Conservation (phyloP, 2,113 vertebrate species). For the Sebastes schlegelii region DNA sequence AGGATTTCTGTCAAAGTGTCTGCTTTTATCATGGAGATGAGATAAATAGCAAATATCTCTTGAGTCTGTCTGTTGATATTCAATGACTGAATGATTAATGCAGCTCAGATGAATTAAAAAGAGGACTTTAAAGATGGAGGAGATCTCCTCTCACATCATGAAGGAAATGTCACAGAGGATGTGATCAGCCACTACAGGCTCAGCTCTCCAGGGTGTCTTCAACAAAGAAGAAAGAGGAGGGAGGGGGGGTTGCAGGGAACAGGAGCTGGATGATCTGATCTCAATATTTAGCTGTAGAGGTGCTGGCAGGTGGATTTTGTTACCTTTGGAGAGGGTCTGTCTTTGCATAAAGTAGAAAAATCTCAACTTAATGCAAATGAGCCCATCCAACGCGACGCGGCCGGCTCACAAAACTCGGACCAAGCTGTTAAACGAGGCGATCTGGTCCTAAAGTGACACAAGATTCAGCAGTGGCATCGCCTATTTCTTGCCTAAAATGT, state of each 20-base stretch:
- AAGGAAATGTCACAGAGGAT: background rate
- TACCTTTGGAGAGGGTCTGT: background rate
- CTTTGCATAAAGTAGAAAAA: no score
- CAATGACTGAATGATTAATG: slow-evolving; percentile 17
- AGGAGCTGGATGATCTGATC: background rate
- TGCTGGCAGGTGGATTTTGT: background rate
- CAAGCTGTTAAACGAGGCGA: no score
- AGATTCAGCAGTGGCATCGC: no score
- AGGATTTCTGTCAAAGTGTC: background rate
- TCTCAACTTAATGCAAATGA: no score
- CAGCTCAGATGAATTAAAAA: background rate
- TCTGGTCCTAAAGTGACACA: no score
- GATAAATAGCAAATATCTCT: slow-evolving; percentile 9
- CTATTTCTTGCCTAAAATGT: no score
- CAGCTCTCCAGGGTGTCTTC: background rate
- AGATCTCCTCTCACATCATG: background rate
- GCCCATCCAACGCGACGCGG: no score
- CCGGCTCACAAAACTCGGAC: no score
- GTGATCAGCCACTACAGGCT: background rate
- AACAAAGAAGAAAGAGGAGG: background rate
- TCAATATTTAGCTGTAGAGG: background rate
- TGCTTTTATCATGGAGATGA: slow-evolving; percentile 4
- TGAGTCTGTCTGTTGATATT: slow-evolving; percentile 28
- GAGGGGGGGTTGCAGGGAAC: no score
- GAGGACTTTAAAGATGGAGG: background rate